Evolutionary conservation across 2,113 vertebrate species (phyloP), one percentile per base, ranked within the genome.

Genomic region (Leucosticte australis): DNA sequence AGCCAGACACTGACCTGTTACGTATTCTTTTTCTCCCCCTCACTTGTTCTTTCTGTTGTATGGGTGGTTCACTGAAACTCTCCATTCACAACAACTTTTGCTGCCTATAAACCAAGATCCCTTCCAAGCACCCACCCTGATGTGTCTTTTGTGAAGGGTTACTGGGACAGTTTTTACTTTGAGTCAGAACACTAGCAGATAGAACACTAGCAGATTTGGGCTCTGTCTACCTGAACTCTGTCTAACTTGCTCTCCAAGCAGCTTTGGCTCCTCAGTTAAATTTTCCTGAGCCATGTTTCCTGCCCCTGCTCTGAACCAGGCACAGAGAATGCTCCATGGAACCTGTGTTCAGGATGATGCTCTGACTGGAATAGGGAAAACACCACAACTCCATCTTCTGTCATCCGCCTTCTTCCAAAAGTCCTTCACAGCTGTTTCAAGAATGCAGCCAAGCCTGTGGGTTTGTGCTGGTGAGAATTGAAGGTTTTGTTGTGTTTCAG

Each of bases 321-420:
- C 21, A 8, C 0, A 0, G 35, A 46, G 37, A 42, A 2, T 3
- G 1, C 11, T 79, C 24, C 28, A 1, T 5, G 14, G 41, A 30
- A 8, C 21, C 28, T 15, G 5, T 1, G 4, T 15, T 50, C 39
- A 9, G 56, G 30, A 28, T 63, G 65, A 15, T 83, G 46, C 60
- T 60, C 7, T 50, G 60, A 5, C 37, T 75, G 35, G 39, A 37
- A 12, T 0, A 6, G 30, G 26, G 84, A 30, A 67, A 69, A 22
- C 27, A n/a, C 15, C 59, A 42, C 53, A 42, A 3, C 24, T 67
- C 75, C 39, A 5, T 30, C n/a, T 50, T 65, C 69, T 37, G 28
- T 27, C 76, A 26, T 46, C 24, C 11, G 82, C 4, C 28, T 47
- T 3, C 64, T 52, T 76, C 71, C 41, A 39, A 52, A 80, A 64